phyloP scores from a whole-genome alignment of 1,140 invertebrate genomes.

The Euwallacea similis region DNA sequence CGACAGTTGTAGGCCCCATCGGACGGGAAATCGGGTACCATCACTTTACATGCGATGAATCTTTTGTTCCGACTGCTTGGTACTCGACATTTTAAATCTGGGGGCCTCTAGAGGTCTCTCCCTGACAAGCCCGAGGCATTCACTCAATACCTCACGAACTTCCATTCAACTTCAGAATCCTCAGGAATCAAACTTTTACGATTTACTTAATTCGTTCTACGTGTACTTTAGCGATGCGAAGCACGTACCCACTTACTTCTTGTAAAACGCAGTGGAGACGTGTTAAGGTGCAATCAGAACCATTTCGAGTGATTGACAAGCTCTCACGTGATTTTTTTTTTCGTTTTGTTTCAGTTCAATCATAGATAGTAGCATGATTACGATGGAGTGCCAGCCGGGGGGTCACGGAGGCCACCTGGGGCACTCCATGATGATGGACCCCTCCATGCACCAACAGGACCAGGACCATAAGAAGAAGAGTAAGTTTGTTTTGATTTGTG shows the following conservation, averaged over 20 bases:
- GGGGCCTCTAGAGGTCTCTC: too few species aligned
- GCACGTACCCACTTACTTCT: conserved; percentile 18
- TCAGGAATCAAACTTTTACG: too few species aligned
- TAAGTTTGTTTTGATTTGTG: conserved; percentile 35
- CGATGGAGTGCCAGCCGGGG: conserved; percentile 55
- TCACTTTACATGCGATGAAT: neutral
- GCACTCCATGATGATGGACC: conserved; percentile 55
- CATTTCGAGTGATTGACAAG: conserved; percentile 16
- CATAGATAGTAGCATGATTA: conserved; percentile 53
- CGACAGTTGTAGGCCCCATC: conserved; percentile 28
- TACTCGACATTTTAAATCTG: too few species aligned
- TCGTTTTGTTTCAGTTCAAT: conserved; percentile 45
- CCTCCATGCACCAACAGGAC: conserved; percentile 50
- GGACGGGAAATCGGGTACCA: neutral
- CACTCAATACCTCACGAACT: too few species aligned
- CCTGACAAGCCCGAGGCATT: too few species aligned
- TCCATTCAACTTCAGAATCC: too few species aligned
- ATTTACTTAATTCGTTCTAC: neutral
- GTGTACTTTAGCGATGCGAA: conserved; percentile 8
- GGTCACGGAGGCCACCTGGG: conserved; percentile 54
- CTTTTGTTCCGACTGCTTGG: neutral
- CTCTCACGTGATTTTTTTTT: conserved; percentile 8
- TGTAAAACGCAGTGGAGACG: neutral
- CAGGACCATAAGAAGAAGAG: conserved; percentile 52
- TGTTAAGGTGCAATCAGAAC: conserved; percentile 14